Base-by-base conservation (phyloP, 1,140 invertebrate species). In the Piezodorus guildinii region DNA sequence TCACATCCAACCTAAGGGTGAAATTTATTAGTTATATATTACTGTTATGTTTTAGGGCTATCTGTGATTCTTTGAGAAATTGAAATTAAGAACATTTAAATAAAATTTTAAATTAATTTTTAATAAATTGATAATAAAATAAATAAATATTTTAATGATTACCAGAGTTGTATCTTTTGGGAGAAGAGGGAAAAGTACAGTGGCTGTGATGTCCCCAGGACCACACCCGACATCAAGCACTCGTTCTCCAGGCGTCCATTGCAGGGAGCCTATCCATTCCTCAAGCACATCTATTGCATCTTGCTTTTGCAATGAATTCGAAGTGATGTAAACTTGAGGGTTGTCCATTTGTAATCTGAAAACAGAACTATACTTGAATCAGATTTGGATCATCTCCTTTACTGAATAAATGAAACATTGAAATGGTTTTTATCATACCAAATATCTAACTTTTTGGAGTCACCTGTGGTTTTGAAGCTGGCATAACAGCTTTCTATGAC, bases 211-310 rank as follows among this genome's bases (percentile, higher is more conserved):
- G 68, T 83, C 78, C 0, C 88, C 89, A 19, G 87, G 84, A 0
- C 88, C 90, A 59, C 85, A 89, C 1, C 90, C 90, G n/a, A 91
- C 79, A 69, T 93, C 90, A 63, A 91, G 74, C 17, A 71, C 59
- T 5, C 60, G 52, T 34, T 71, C 70, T 16, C 51, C 23, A 9
- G 25, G 15, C 9, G 30, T 21, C 69, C 69, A 69, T 9, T 16
- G n/a, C 15, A 68, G 43, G 30, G 21, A 30, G 30, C 19, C 17
- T 16, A 27, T 51, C n/a, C 63, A 44, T n/a, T 64, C 59, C 25
- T 63, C 19, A 12, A 69, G 51, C 19, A 69, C 27, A 4, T 63
- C 60, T 6, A 51, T 49, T n/a, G 65, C 66, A 39, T 69, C 68
- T 30, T 43, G 44, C 30, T 60, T 61, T 45, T 69, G 68, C 5